These are phyloP conservation scores for Catostomus latipinnis DNA, from an alignment of 2,797 vertebrate species.

Conservation along the genomic window DNA sequence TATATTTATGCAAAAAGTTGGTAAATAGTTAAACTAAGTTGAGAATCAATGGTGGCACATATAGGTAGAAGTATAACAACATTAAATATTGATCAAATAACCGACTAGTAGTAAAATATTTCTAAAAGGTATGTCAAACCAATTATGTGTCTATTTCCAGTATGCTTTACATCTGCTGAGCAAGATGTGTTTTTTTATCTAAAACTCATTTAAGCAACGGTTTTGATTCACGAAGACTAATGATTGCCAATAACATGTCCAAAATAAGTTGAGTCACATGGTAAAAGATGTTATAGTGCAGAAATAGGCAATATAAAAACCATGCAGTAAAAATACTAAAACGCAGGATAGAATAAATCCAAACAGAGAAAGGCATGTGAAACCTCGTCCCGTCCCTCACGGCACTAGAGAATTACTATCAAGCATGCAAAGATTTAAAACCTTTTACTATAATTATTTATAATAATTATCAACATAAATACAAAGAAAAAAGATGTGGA, in stretches of 20 bases:
- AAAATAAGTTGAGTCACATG: neutral
- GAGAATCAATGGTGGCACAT: too few relatives aligned
- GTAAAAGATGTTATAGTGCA: neutral
- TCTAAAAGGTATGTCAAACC: too few relatives aligned
- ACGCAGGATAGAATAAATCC: constrained; percentile 48
- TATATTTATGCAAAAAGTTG: too few relatives aligned
- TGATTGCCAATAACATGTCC: neutral
- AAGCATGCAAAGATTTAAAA: constrained; percentile 37
- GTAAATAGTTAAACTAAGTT: too few relatives aligned
- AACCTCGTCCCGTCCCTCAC: constrained; percentile 26
- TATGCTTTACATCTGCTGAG: too few relatives aligned
- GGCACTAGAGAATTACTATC: constrained; percentile 16
- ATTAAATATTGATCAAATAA: too few relatives aligned
- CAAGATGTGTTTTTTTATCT: neutral
- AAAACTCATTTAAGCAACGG: neutral
- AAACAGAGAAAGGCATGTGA: constrained; percentile 68
- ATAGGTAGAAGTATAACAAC: too few relatives aligned
- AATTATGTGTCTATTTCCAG: too few relatives aligned
- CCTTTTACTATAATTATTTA: constrained; percentile 3
- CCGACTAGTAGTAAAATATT: too few relatives aligned
- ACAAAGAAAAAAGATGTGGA: constrained; percentile 53
- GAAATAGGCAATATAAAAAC: neutral
- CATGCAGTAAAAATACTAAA: neutral
- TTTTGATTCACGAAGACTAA: neutral
- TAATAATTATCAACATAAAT: constrained; percentile 61